phyloP scores from a whole-genome alignment of 2,797 vertebrate genomes.

The Amazona ochrocephala region DNA sequence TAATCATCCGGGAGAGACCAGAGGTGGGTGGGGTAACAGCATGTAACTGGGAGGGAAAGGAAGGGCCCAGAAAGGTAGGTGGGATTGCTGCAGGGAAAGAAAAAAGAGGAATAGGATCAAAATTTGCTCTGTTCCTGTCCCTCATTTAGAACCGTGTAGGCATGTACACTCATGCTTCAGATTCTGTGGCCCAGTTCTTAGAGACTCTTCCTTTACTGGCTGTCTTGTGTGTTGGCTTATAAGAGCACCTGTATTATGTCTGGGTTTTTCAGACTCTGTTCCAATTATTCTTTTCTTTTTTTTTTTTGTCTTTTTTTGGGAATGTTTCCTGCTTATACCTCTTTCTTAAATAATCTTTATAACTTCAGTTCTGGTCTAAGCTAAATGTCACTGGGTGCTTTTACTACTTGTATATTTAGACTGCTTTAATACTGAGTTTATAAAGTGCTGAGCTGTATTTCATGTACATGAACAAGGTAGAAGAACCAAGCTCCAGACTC shows the following conservation, averaged over 20 bases:
- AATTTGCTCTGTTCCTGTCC: slow-evolving; percentile 60
- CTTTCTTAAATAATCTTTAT: not conserved
- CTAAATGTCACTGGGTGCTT: not conserved
- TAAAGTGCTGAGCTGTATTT: not conserved
- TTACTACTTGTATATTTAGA: not conserved
- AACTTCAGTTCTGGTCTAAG: not conserved
- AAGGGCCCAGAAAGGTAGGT: slow-evolving; percentile 59
- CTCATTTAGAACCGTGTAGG: slow-evolving; percentile 9
- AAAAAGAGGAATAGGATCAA: slow-evolving; percentile 26
- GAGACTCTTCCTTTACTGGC: slow-evolving; percentile 40
- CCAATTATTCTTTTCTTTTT: not conserved
- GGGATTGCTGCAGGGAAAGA: slow-evolving; percentile 57
- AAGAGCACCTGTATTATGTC: slow-evolving; percentile 67
- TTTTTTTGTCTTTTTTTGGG: not conserved
- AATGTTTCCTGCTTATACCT: slow-evolving; percentile 6
- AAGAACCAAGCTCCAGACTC: not conserved
- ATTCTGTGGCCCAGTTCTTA: slow-evolving; percentile 33
- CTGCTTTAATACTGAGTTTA: not conserved
- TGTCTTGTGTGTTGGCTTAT: slow-evolving; percentile 47
- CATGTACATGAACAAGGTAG: not conserved
- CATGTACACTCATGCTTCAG: slow-evolving; percentile 56
- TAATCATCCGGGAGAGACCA: slow-evolving; percentile 68
- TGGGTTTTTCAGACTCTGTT: slow-evolving; percentile 47
- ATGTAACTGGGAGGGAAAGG: slow-evolving; percentile 58
- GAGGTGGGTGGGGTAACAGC: slow-evolving; percentile 59